Percentiles rank a stretch among this genome's conserved stretches.
Conservation (phyloP, 2,888 invertebrate genomes). For the Drosophila cracens region DNA sequence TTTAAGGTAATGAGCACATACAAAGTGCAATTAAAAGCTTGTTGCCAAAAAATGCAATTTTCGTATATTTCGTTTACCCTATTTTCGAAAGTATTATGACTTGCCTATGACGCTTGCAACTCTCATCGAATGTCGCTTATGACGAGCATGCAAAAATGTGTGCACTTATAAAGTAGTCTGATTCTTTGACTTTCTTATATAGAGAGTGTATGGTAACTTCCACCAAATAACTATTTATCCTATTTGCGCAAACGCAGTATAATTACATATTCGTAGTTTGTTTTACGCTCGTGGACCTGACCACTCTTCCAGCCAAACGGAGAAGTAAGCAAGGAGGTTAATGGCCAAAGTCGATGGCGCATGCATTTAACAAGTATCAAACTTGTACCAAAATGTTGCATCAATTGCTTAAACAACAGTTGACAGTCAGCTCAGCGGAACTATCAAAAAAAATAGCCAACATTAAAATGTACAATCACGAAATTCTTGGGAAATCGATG, state of each 20-base stretch:
- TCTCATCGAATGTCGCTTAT: not conserved
- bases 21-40: constrained; percentile 81
- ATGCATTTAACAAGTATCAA: constrained; percentile 62
- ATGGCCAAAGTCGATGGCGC: constrained; percentile 55
- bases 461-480: constrained; percentile 8
- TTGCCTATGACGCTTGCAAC: not conserved
- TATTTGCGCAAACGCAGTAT: constrained; percentile 8
- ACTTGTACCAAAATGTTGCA: constrained; percentile 21
- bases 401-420: constrained; percentile 12
- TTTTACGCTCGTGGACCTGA: constrained; percentile 22
- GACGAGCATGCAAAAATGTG: not conserved
- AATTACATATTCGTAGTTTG: constrained; percentile 27
- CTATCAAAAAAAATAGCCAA: not conserved
- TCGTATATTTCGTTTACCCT: constrained; percentile 37
- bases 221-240: not conserved
- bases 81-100: not conserved
- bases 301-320: not conserved
- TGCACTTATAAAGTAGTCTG: not conserved
- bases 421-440: not conserved
- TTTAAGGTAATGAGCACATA: constrained; percentile 83
- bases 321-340: constrained; percentile 57
- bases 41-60: constrained; percentile 80
- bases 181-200: not conserved
- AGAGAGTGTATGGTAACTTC: constrained; percentile 10
- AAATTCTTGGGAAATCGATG: not conserved